Evolutionary conservation across 1,140 invertebrate genomes (phyloP).

Genomic region (Kradibia gibbosae): DNA sequence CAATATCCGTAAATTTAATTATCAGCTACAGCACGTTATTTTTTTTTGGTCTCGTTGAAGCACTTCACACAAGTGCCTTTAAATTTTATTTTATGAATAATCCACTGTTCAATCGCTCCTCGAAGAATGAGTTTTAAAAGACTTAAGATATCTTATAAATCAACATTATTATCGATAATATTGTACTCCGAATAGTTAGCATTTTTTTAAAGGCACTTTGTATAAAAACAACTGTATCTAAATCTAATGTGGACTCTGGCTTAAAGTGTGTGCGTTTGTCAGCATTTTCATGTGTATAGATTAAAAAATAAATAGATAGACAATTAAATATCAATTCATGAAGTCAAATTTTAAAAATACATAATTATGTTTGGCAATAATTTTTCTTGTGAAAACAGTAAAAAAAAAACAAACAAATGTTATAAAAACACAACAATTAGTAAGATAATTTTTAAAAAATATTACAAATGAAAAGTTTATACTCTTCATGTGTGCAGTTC

Average conservation of each 20-base stretch:
- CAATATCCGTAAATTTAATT: not conserved
- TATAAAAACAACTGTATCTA: no score
- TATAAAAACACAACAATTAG: no score
- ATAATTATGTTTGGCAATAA: not conserved
- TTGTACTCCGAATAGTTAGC: not conserved
- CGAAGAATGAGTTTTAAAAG: not conserved
- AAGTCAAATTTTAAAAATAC: not conserved
- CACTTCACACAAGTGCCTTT: not conserved
- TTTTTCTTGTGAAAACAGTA: no score
- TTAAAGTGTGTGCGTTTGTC: no score
- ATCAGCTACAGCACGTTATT: no score
- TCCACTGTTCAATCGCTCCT: not conserved
- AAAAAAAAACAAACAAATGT: no score
- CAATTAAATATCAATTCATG: not conserved
- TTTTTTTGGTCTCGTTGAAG: not conserved
- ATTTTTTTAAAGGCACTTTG: not conserved
- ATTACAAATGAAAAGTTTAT: no score
- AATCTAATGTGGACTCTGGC: no score
- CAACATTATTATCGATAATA: not conserved
- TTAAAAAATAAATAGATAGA: not conserved
- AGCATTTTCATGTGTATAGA: constrained; percentile 1
- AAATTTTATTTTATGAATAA: no score
- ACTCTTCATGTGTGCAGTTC: no score
- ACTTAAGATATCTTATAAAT: not conserved
- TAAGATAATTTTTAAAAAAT: no score